Conservation (phyloP, 2,113 vertebrate genomes). For the Chaenogobius annularis region DNA sequence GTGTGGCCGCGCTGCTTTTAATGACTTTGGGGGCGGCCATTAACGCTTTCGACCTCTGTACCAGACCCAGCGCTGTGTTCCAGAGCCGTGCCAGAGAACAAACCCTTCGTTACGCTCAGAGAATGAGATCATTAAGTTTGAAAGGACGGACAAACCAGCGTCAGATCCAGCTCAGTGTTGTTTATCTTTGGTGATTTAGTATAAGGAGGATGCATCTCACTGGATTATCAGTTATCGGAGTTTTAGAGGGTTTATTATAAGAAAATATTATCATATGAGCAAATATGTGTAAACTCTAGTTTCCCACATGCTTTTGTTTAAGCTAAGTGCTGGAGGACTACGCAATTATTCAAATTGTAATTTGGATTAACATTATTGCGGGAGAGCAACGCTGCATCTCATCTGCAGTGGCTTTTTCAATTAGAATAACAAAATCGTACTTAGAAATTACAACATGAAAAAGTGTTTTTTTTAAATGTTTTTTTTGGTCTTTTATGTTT, state of each 20-base stretch:
- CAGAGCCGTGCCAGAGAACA: slow-evolving; percentile 52
- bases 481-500: too few relatives aligned
- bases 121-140: slow-evolving; percentile 62
- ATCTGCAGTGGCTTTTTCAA: too few relatives aligned
- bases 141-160: slow-evolving; percentile 51
- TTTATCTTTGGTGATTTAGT: slow-evolving; percentile 4
- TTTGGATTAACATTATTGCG: too few relatives aligned
- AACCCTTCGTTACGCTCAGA: slow-evolving; percentile 67
- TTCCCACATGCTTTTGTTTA: not conserved
- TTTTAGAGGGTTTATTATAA: not conserved
- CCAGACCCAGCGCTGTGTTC: slow-evolving; percentile 44
- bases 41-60: slow-evolving; percentile 49
- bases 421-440: too few relatives aligned
- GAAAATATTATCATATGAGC: not conserved
- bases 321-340: not conserved
- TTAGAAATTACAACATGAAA: too few relatives aligned
- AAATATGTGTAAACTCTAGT: not conserved
- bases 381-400: too few relatives aligned
- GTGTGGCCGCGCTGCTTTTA: slow-evolving; percentile 46
- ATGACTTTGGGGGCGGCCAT: slow-evolving; percentile 55
- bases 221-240: not conserved
- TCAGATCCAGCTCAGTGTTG: slow-evolving; percentile 13
- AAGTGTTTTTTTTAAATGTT: too few relatives aligned
- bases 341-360: too few relatives aligned
- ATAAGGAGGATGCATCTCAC: not conserved